Evolutionary conservation across 2,888 invertebrate genomes (phyloP).

Genomic region (Nephrotoma flavescens): DNA sequence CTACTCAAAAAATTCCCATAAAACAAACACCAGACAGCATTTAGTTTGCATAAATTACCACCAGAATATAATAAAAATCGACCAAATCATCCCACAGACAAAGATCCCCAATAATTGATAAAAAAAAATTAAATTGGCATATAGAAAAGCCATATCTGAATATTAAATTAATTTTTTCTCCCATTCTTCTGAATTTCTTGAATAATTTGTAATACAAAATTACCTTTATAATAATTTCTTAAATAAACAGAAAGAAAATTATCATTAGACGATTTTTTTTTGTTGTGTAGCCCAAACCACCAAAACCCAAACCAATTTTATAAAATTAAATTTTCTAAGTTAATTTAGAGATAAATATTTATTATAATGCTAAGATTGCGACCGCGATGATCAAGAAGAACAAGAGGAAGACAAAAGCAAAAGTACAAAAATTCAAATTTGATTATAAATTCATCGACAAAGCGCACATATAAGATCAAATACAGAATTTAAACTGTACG

Average conservation of each 20-base stretch:
- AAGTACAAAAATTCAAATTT: neutral
- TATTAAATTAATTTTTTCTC: neutral
- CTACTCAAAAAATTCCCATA: neutral
- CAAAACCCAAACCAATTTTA: neutral
- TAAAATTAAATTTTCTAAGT: neutral
- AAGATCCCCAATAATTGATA: neutral
- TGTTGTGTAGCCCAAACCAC: neutral
- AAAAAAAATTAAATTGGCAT: neutral
- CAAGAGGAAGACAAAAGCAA: neutral
- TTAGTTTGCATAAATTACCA: neutral
- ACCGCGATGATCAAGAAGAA: neutral
- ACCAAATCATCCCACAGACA: neutral
- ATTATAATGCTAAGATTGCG: neutral
- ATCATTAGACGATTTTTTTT: neutral
- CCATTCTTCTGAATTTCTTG: neutral
- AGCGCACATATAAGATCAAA: neutral
- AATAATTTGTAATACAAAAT: neutral
- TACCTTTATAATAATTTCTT: neutral
- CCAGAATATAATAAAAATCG: neutral
- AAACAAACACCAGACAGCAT: neutral
- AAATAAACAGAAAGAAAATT: neutral
- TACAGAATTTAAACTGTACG: neutral
- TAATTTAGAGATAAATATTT: neutral
- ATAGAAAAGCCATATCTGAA: neutral
- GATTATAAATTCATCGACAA: neutral